A percentile compares a stretch with the other conserved stretches of the same genome.
Evolutionary conservation across 2,113 vertebrate genomes (phyloP).

Genomic region (Rattus norvegicus): GRCr8 NC_086023.1:72719501-72720000

Average conservation of each 20-base stretch:
- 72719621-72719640: too few species aligned
- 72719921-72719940: slow-evolving; percentile 16
- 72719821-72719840: neutral
- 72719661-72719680: neutral
- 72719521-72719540: too few species aligned
- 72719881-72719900: slow-evolving; percentile 63
- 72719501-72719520: too few species aligned
- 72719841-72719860: slow-evolving; percentile 64
- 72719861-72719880: slow-evolving; percentile 52
- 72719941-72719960: neutral
- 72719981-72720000: neutral
- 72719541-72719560: too few species aligned
- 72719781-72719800: neutral
- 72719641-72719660: too few species aligned
- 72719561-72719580: too few species aligned
- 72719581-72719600: too few species aligned
- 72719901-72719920: neutral
- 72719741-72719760: neutral
- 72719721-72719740: slow-evolving; percentile 1
- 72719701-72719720: neutral
- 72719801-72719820: neutral
- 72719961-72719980: neutral
- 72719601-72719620: too few species aligned
- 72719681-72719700: neutral
- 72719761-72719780: neutral